These are phyloP conservation scores for Podarcis cretensis DNA, from an alignment of 2,113 vertebrate species.

Conservation along the genomic window DNA sequence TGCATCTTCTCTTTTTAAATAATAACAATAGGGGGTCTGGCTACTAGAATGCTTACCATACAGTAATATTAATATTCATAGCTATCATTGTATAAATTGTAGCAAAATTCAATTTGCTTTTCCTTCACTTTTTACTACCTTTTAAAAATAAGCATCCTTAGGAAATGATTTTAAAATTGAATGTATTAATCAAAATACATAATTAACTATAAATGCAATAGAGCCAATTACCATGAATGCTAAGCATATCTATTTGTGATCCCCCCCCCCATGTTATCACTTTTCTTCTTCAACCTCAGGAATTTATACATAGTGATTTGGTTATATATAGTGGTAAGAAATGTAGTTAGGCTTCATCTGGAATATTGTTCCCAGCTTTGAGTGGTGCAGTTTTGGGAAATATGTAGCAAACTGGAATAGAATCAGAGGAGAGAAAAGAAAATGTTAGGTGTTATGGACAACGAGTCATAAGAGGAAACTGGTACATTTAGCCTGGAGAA, in stretches of 20 bases:
- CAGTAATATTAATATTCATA: slow-evolving; percentile 37
- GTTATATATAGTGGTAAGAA: slow-evolving; percentile 36
- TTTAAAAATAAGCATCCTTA: slow-evolving; percentile 59
- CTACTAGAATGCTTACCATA: neutral
- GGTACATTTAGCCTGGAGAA: too few relatives aligned
- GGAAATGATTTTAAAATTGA: slow-evolving; percentile 10
- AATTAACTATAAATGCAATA: slow-evolving; percentile 35
- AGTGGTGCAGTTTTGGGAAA: neutral
- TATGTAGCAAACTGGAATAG: neutral
- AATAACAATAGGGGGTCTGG: neutral
- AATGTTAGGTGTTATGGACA: too few relatives aligned
- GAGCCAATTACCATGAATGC: slow-evolving; percentile 48
- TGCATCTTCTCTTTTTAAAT: neutral
- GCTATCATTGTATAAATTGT: slow-evolving; percentile 35
- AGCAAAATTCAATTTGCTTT: slow-evolving; percentile 57
- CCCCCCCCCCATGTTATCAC: slow-evolving; percentile 53
- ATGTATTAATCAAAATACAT: neutral
- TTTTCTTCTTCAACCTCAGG: slow-evolving; percentile 32
- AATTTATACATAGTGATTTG: slow-evolving; percentile 29
- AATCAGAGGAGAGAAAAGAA: too few relatives aligned
- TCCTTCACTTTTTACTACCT: slow-evolving; percentile 45
- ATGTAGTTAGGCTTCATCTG: neutral
- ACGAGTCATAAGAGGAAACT: too few relatives aligned
- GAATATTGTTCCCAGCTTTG: neutral
- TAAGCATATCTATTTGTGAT: slow-evolving; percentile 57